Percentiles rank a stretch among this genome's conserved stretches.
phyloP scores from a whole-genome alignment of 2,113 vertebrate species.

The Meriones unguiculatus region DNA sequence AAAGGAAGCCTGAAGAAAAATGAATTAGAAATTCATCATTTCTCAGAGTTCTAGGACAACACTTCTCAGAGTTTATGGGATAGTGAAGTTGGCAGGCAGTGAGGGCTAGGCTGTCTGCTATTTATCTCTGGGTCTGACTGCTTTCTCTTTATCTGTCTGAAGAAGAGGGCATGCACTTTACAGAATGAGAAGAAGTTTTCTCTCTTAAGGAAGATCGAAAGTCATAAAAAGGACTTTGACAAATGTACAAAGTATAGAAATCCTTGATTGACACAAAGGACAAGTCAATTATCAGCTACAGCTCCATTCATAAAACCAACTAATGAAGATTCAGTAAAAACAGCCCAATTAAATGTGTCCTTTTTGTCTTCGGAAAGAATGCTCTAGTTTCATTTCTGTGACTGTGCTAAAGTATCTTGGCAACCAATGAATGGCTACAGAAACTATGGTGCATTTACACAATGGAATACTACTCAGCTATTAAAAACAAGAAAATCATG shows the following conservation, averaged over 20 bases:
- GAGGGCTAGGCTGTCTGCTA: slow-evolving; percentile 24
- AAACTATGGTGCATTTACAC: too few relatives aligned
- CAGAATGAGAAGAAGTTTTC: slow-evolving; percentile 32
- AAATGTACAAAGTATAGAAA: neutral
- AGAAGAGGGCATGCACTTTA: slow-evolving; percentile 45
- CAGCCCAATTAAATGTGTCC: neutral
- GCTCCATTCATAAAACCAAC: neutral
- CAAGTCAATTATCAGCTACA: neutral
- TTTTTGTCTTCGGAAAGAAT: neutral
- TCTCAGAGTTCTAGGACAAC: neutral
- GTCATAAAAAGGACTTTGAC: neutral
- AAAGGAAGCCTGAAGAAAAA: neutral
- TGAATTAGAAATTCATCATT: neutral
- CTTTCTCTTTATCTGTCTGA: slow-evolving; percentile 69
- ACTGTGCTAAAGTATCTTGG: neutral
- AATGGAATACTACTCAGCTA: too few relatives aligned
- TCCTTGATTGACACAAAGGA: neutral
- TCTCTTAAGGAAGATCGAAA: slow-evolving; percentile 29
- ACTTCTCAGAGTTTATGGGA: neutral
- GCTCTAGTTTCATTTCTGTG: neutral
- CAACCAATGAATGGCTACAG: neutral
- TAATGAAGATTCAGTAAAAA: neutral
- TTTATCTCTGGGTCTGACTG: slow-evolving; percentile 56
- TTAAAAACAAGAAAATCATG: too few relatives aligned
- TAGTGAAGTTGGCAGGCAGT: neutral